A percentile compares a stretch with the other conserved stretches of the same genome.
phyloP scores from a whole-genome alignment of 37 sponge, comb jelly and placozoan genomes.

The Amphimedon queenslandica region DNA sequence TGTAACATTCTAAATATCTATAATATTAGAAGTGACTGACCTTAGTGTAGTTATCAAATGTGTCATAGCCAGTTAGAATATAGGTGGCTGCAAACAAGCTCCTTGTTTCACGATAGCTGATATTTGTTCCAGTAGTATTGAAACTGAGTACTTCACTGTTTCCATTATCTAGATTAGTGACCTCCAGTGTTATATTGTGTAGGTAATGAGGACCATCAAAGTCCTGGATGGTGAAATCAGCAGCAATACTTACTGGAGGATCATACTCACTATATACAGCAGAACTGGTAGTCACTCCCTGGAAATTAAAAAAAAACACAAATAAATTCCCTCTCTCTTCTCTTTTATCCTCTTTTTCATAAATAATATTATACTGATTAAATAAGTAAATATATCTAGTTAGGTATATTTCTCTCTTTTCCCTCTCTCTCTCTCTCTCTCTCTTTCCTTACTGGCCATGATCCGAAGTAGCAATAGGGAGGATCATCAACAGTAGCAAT shows the following conservation, averaged over 20 bases:
- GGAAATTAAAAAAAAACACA: not conserved
- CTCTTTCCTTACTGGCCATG: conserved; percentile 12
- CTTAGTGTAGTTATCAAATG: no score
- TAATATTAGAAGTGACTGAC: no score
- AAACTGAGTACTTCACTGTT: conserved; percentile 16
- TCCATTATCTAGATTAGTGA: conserved; percentile 18
- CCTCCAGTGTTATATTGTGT: not conserved
- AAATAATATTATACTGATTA: no score
- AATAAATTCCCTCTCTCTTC: no score
- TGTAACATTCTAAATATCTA: no score
- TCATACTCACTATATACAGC: conserved; percentile 15
- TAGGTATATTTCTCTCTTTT: no score
- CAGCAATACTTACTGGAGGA: conserved; percentile 20
- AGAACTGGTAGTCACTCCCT: conserved; percentile 1
- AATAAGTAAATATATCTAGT: not conserved
- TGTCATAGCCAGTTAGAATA: no score
- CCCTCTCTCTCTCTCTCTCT: not conserved
- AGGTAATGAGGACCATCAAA: conserved; percentile 13
- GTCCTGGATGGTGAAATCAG: conserved; percentile 25
- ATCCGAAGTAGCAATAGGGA: conserved; percentile 51
- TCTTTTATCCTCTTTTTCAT: no score
- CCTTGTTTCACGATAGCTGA: not conserved
- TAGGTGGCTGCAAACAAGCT: not conserved
- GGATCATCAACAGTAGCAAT: conserved; percentile 44
- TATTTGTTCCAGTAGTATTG: not conserved